Base-by-base conservation (phyloP, 2,113 vertebrate species). In the Helogale parvula region DNA sequence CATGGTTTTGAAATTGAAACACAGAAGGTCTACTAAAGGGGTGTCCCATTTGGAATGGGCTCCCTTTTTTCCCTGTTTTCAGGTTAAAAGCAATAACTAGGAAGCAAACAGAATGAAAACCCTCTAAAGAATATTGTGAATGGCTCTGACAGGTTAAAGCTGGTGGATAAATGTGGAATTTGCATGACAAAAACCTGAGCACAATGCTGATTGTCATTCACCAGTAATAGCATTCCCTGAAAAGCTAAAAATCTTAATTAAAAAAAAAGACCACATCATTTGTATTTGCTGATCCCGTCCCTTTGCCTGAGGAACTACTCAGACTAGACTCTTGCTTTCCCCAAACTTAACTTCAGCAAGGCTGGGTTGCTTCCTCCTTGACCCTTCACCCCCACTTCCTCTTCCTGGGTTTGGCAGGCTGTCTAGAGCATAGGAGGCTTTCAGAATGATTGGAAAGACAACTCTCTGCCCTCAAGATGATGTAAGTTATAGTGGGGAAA, bases 241-340 rank as follows among this genome's bases (percentile, higher is more conserved):
- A 93, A 98, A 98, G 57, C 95, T 84, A 83, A 92, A 95, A 96
- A 92, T 97, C 93, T 97, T 97, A 97, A 98, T 98, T 98, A 72
- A 85, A 93, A 74, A 91, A 83, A 97, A 83, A 23, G 80, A 96
- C 96, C 63, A 5, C 72, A n/a, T 76, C 95, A 95, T 98, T 95
- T 11, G 85, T 81, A 97, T 97, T 96, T 76, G 93, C 41, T 41
- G 41, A 41, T 41, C 41, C 3, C 23, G 35, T 96, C 96, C 95
- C 76, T 95, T 74, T 97, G 93, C 93, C 31, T n/a, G 60, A 85
- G n/a, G 71, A 93, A 82, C 65, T 80, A 1, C 63, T 68, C 25
- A 80, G 79, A 54, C 23, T 85, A 16, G 81, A 77, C 54, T 65
- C 33, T 90, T 41, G 23, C 41, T 63, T 0, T 97, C 15, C 38